phyloP scores from a whole-genome alignment of 92 coral and sea anemone genomes.

The Chrysogorgia sp. region DNA sequence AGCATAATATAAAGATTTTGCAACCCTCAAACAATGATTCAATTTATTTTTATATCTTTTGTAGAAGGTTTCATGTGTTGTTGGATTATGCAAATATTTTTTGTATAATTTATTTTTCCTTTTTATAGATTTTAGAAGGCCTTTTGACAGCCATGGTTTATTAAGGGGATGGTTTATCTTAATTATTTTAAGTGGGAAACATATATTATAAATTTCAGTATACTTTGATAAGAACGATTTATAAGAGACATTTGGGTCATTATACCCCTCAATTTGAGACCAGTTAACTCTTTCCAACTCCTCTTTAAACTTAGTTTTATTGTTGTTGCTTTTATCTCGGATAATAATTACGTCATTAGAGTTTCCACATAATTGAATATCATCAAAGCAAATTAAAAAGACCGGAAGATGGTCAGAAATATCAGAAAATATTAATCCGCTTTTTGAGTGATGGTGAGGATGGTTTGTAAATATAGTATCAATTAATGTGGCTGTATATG shows the following conservation, averaged over 20 bases:
- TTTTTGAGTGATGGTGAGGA: neutral
- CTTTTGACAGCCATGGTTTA: conserved; percentile 64
- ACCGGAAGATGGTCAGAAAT: conserved; percentile 11
- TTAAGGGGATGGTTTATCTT: neutral
- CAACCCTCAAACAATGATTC: no score
- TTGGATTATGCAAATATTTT: conserved; percentile 3
- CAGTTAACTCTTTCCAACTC: conserved; percentile 49
- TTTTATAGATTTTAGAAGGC: conserved; percentile 50
- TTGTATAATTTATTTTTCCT: conserved; percentile 49
- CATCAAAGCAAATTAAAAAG: neutral
- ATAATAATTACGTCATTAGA: neutral
- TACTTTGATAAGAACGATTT: conserved; percentile 30
- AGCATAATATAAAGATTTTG: no score
- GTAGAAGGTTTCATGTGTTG: neutral
- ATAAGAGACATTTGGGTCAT: conserved; percentile 57
- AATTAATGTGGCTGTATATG: neutral
- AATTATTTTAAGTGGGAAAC: conserved; percentile 56
- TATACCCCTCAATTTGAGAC: conserved; percentile 33
- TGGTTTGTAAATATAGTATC: neutral
- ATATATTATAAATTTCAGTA: conserved; percentile 41
- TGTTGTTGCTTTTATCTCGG: no score
- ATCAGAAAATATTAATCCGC: neutral
- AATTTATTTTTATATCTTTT: no score
- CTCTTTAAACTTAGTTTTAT: conserved; percentile 35
- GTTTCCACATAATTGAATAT: neutral